These are phyloP conservation scores for Scolopax mira DNA, from an alignment of 2,113 vertebrate genomes.

Conservation along the genomic window DNA sequence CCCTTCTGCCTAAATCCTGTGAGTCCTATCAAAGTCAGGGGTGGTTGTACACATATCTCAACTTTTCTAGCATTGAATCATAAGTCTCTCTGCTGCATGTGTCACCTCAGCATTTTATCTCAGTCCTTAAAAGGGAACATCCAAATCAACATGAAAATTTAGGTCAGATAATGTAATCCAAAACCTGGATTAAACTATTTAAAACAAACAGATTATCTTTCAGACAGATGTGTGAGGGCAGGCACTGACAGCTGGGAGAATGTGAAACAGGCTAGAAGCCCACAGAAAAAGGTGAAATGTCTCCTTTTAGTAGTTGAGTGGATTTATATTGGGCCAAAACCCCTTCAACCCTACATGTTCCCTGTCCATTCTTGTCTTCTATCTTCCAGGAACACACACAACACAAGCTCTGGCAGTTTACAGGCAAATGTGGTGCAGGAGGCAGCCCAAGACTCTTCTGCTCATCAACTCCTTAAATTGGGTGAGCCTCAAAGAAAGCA, in stretches of 20 bases:
- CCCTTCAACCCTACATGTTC: too few relatives aligned
- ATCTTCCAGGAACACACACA: background rate
- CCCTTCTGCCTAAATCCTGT: background rate
- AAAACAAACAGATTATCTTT: background rate
- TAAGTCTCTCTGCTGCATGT: background rate
- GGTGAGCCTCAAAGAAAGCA: slow-evolving; percentile 16
- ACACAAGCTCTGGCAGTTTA: background rate
- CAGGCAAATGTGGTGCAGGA: background rate
- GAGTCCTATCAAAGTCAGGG: background rate
- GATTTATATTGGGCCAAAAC: background rate
- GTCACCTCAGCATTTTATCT: background rate
- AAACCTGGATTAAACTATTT: background rate
- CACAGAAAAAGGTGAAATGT: background rate
- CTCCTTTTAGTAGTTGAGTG: background rate
- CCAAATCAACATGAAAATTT: background rate
- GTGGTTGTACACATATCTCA: background rate
- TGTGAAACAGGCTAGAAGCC: background rate
- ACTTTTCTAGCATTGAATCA: background rate
- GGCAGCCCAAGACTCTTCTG: background rate
- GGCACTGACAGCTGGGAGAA: background rate
- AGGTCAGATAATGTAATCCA: background rate
- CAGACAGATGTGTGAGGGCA: background rate
- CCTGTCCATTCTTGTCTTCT: background rate
- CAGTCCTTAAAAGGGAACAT: background rate
- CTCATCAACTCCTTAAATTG: background rate